Evolutionary conservation across 1,140 invertebrate species (phyloP).

Genomic region (Eciton burchellii): DNA sequence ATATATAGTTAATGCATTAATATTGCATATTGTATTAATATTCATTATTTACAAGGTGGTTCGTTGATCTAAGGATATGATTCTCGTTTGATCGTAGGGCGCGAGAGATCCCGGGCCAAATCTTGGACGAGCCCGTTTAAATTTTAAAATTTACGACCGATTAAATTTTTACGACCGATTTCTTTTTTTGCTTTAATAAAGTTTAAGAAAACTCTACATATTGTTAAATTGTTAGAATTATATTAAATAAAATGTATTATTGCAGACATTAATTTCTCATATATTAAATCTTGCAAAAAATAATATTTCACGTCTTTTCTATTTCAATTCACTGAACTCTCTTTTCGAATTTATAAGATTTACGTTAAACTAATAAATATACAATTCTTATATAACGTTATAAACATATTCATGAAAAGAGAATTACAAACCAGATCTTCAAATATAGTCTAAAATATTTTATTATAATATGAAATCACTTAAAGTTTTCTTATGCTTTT

Average conservation of each 20-base stretch:
- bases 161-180: no score
- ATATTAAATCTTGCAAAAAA: no score
- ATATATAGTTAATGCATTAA: neutral
- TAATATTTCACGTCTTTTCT: no score
- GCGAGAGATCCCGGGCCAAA: constrained; percentile 93
- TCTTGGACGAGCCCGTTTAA: constrained; percentile 90
- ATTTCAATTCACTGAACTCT: no score
- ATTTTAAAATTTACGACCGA: no score
- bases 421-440: neutral
- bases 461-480: constrained; percentile 46
- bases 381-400: neutral
- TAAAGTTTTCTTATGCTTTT: constrained; percentile 57
- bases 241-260: no score
- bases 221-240: no score
- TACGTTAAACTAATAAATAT: neutral
- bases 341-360: neutral
- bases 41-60: constrained; percentile 41
- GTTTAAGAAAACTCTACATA: no score
- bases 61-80: constrained; percentile 82
- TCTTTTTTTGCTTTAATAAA: neutral
- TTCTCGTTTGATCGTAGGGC: constrained; percentile 85
- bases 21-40: no score
- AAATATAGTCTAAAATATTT: neutral
- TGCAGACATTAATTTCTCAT: no score
- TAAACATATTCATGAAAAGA: neutral